Percentiles rank a stretch among this genome's conserved stretches.
Conservation (phyloP, 2,888 invertebrate genomes). For the Drosophila paranaensis region DNA sequence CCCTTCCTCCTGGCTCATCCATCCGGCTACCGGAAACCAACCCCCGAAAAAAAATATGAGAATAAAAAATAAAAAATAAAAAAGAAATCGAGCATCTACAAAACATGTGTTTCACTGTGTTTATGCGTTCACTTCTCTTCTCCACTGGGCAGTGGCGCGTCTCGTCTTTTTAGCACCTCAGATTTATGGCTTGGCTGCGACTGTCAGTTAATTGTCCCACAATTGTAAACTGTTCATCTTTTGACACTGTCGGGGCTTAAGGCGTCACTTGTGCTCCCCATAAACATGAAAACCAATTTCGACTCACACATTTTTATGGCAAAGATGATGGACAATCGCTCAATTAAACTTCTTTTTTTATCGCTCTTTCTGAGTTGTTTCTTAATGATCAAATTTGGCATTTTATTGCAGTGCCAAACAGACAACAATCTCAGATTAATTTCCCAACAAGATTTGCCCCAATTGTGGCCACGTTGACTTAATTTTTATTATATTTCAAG, state of each 20-base stretch:
- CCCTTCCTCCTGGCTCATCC: conserved; percentile 5
- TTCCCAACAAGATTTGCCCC: conserved; percentile 49
- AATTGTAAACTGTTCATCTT: conserved; percentile 67
- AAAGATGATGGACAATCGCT: conserved; percentile 71
- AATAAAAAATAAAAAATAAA: conserved; percentile 37
- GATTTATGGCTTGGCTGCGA: conserved; percentile 61
- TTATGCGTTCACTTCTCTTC: conserved; percentile 33
- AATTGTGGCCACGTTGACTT: conserved; percentile 24
- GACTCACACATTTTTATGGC: conserved; percentile 58
- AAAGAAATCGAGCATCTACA: conserved; percentile 25
- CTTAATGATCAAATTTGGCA: conserved; percentile 55
- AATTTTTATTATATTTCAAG: conserved; percentile 7
- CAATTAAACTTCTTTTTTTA: conserved; percentile 75
- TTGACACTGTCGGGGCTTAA: conserved; percentile 39
- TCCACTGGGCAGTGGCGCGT: conserved; percentile 7
- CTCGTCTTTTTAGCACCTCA: conserved; percentile 68
- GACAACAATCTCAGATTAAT: conserved; percentile 49
- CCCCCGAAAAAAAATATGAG: conserved; percentile 49
- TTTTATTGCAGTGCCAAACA: conserved; percentile 53
- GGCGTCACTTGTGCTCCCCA: conserved; percentile 64
- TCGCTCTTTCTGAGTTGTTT: conserved; percentile 57
- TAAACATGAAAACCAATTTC: conserved; percentile 58
- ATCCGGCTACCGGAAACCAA: conserved; percentile 48
- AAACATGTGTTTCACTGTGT: conserved; percentile 63
- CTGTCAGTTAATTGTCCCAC: conserved; percentile 67